phyloP scores from a whole-genome alignment of 2,888 invertebrate species.

The Julus scandinavius region DNA sequence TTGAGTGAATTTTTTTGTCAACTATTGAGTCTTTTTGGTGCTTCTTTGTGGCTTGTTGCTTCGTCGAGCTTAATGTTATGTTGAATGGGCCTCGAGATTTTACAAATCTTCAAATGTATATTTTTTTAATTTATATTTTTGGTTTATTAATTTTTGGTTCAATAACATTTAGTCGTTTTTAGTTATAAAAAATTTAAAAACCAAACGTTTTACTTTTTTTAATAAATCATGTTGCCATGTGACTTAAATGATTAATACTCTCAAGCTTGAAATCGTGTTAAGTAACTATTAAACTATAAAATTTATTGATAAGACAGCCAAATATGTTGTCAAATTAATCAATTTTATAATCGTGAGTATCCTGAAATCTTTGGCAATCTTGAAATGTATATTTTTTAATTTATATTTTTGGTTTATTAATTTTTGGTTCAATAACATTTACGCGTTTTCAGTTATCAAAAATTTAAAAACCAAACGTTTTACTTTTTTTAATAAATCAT shows the following conservation, averaged over 20 bases:
- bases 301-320: too few species aligned
- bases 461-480: not conserved
- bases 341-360: too few species aligned
- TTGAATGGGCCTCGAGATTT: not conserved
- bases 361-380: too few species aligned
- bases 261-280: not conserved
- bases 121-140: not conserved
- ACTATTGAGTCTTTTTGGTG: slow-evolving; percentile 51
- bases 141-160: not conserved
- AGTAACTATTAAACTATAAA: too few species aligned
- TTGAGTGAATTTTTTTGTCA: slow-evolving; percentile 53
- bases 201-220: not conserved
- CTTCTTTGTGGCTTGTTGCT: slow-evolving; percentile 52
- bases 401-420: not conserved
- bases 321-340: too few species aligned
- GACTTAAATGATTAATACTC: not conserved
- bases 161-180: not conserved
- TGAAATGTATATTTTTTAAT: slow-evolving; percentile 4
- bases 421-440: not conserved
- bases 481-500: not conserved
- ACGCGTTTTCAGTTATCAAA: not conserved
- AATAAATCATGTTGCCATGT: not conserved
- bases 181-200: not conserved
- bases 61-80: not conserved
- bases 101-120: slow-evolving; percentile 18